Evolutionary conservation across 2,888 invertebrate species (phyloP), one percentile per base, ranked within the genome.

Genomic region (Spodoptera littoralis): DNA sequence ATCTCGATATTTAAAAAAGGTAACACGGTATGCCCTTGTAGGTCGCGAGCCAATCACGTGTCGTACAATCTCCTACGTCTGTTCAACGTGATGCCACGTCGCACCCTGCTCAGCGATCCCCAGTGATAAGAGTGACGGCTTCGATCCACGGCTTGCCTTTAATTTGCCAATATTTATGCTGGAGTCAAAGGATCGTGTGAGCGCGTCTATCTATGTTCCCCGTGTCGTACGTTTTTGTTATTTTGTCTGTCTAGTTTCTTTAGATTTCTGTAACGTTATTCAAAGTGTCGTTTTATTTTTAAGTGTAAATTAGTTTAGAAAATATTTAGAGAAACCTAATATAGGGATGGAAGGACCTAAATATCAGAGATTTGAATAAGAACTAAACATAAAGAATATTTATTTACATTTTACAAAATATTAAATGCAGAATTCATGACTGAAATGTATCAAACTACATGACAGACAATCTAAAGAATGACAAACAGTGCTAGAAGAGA

Each of bases 121-220:
- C 27, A 22, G 24, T 53, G 65, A 65, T 66, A 63, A 52, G 48
- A 58, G 59, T 63, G 71, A 72, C 63, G 54, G 52, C 48, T 52
- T 70, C 50, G 56, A 66, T 62, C 49, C 57, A 6, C 58, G 60
- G 49, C 53, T 60, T 48, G 60, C 47, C 71, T 70, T 66, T 73
- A 72, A 78, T 76, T 76, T 66, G 63, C 58, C 64, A 57, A 57
- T 75, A 68, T 73, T 75, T 80, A 78, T 78, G 69, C 60, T 43
- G 11, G 46, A 36, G 27, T 55, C 49, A 50, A 11, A 22, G 4
- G 27, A n/a, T 22, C 12, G 27, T 18, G 47, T 47, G 27, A 27
- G 27, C 27, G 5, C 5, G 3, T 4, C 36, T 46, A 30, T 36
- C 36, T 36, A 8, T 36, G 5, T 36, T 30, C 30, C 30, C 36